phyloP scores from a whole-genome alignment of 2,888 invertebrate species.

The Lasioglossum villosulum region DNA sequence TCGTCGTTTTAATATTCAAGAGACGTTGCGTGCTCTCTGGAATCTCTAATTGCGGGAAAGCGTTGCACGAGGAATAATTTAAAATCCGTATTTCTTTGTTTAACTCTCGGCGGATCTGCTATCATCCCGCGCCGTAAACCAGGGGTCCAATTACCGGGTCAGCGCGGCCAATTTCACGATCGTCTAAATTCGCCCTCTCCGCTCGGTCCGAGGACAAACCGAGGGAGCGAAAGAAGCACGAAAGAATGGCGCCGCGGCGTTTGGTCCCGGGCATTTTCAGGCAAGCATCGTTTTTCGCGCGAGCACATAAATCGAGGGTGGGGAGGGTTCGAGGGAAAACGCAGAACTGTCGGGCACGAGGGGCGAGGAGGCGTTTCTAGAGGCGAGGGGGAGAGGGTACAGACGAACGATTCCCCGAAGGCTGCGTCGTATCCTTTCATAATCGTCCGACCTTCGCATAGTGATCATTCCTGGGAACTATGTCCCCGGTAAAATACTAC shows the following conservation, averaged over 20 bases:
- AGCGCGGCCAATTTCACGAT: neutral
- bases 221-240: neutral
- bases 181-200: neutral
- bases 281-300: conserved; percentile 9
- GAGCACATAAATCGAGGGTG: neutral
- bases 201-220: neutral
- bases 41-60: neutral
- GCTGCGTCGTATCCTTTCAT: conserved; percentile 71
- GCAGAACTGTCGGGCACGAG: neutral
- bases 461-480: conserved; percentile 80
- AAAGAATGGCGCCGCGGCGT: neutral
- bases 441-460: conserved; percentile 83
- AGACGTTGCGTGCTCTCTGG: neutral
- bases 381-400: neutral
- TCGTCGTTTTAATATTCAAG: neutral
- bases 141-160: neutral
- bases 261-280: neutral
- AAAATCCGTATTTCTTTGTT: neutral
- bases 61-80: neutral
- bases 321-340: conserved; percentile 15
- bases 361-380: neutral
- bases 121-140: neutral
- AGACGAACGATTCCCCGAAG: conserved; percentile 64
- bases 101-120: neutral
- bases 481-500: conserved; percentile 73